Evolutionary conservation across 1,140 invertebrate species (phyloP).

Genomic region (Dinoponera quadriceps): DNA sequence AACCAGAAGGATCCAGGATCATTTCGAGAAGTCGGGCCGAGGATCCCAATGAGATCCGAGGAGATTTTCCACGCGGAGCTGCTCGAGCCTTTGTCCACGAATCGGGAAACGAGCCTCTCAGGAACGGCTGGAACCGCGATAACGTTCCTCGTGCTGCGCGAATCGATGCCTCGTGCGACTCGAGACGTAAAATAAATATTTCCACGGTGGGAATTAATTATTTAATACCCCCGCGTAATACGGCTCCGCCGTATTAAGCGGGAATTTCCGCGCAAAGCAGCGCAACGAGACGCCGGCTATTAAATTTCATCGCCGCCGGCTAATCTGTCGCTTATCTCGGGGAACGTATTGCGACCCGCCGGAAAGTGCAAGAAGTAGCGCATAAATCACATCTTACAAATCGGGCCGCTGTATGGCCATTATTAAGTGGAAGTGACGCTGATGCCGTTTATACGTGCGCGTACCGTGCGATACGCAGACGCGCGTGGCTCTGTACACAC

Average conservation of each 20-base stretch:
- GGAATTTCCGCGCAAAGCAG: not conserved
- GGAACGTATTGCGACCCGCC: conserved; percentile 22
- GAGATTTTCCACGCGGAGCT: too few species aligned
- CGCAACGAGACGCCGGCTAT: not conserved
- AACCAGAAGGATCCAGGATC: too few species aligned
- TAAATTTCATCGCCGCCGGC: conserved; percentile 15
- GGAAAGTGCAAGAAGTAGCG: conserved; percentile 46
- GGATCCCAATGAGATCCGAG: too few species aligned
- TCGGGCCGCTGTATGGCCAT: conserved; percentile 36
- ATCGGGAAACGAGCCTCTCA: too few species aligned
- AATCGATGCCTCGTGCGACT: too few species aligned
- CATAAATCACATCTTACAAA: conserved; percentile 59
- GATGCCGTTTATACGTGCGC: not conserved
- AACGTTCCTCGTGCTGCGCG: too few species aligned
- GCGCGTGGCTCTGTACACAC: conserved; percentile 41
- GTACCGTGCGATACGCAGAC: not conserved
- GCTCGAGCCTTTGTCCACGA: too few species aligned
- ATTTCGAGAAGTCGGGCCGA: too few species aligned
- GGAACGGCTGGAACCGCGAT: too few species aligned
- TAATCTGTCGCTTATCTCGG: conserved; percentile 18
- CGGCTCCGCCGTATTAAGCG: too few species aligned
- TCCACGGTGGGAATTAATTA: not conserved
- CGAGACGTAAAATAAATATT: too few species aligned
- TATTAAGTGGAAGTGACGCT: conserved; percentile 54
- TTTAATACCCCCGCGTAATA: not conserved